Percentiles rank a stretch among this genome's conserved stretches.
Evolutionary conservation across 2,888 invertebrate genomes (phyloP).

Genomic region (Lithodes maja): DNA sequence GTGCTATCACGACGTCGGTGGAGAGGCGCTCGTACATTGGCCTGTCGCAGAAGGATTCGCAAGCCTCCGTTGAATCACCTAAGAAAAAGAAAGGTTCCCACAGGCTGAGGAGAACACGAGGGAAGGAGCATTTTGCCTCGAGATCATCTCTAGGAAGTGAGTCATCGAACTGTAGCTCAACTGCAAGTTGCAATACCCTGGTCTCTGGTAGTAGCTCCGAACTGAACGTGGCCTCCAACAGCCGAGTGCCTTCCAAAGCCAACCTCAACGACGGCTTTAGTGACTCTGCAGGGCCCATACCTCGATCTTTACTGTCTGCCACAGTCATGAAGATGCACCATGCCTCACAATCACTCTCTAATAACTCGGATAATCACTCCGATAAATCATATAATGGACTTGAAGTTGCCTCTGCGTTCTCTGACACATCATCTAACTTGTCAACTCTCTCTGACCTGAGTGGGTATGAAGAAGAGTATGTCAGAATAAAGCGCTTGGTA

Average conservation of each 20-base stretch:
- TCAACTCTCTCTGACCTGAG: slow-evolving; percentile 66
- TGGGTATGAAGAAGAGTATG: slow-evolving; percentile 66
- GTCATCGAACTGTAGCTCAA: slow-evolving; percentile 37
- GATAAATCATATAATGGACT: slow-evolving; percentile 42
- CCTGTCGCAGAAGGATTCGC: not conserved
- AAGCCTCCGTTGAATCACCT: not conserved
- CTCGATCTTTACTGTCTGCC: slow-evolving; percentile 46
- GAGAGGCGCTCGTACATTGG: slow-evolving; percentile 53
- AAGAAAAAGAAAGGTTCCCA: slow-evolving; percentile 17
- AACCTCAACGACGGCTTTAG: slow-evolving; percentile 39
- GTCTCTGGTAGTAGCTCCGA: slow-evolving; percentile 45
- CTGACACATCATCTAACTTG: slow-evolving; percentile 61
- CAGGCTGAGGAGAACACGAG: slow-evolving; percentile 32
- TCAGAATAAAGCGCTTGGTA: slow-evolving; percentile 57
- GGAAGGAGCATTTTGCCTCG: slow-evolving; percentile 29
- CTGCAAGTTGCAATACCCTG: slow-evolving; percentile 41
- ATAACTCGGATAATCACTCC: slow-evolving; percentile 50
- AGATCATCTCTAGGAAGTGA: slow-evolving; percentile 50
- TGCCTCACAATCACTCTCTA: slow-evolving; percentile 37
- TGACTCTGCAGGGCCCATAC: slow-evolving; percentile 44
- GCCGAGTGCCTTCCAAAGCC: slow-evolving; percentile 31
- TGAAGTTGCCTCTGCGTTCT: slow-evolving; percentile 46
- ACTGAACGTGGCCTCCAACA: slow-evolving; percentile 16
- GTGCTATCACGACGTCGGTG: slow-evolving; percentile 54
- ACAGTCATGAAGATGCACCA: slow-evolving; percentile 46